Base-by-base conservation (phyloP, 2,797 vertebrate species). In the Brachymystax lenok region DNA sequence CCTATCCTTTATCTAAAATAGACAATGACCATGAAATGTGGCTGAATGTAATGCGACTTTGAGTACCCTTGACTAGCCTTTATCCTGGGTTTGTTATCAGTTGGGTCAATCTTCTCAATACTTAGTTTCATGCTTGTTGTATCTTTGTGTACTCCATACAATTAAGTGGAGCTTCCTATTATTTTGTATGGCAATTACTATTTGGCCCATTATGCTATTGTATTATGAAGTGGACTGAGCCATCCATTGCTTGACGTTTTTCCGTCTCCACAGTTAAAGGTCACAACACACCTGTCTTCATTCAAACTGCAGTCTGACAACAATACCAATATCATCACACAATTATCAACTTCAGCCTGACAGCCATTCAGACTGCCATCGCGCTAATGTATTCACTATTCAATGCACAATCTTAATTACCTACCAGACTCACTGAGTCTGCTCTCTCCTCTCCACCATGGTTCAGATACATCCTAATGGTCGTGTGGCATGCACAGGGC, bases 391-490 rank as follows among this genome's bases (percentile, higher is more conserved):
- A 87, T 71, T 40, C 28, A 10, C 8, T 85, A 84, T 85, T 84
- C 64, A 50, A 72, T 82, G 63, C 77, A 78, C 80, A 84, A 86
- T 91, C 85, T 87, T 91, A 92, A 92, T 93, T 92, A 91, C 89
- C 73, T 77, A 76, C 69, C 79, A 64, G 75, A 74, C 83, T 68
- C 66, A 82, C 79, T 63, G 59, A 63, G n/a, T 63, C 59, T 63
- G 40, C 40, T 12, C 7, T 3, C 19, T 61, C 56, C 59, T 5
- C 76, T 82, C 77, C 73, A 19, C 79, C 69, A 87, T 24, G 59
- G 59, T 86, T 89, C 86, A 88, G 90, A 63, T 8, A 87, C 67
- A 73, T 84, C 79, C 84, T 85, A 74, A 77, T 40, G 81, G 77
- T 27, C 78, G 71, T 80, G 84, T 50, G 56, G 78, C 77, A 77